These are phyloP conservation scores for Ernsta delagoae DNA, from an alignment of 2,888 invertebrate genomes.

Conservation along the genomic window DNA sequence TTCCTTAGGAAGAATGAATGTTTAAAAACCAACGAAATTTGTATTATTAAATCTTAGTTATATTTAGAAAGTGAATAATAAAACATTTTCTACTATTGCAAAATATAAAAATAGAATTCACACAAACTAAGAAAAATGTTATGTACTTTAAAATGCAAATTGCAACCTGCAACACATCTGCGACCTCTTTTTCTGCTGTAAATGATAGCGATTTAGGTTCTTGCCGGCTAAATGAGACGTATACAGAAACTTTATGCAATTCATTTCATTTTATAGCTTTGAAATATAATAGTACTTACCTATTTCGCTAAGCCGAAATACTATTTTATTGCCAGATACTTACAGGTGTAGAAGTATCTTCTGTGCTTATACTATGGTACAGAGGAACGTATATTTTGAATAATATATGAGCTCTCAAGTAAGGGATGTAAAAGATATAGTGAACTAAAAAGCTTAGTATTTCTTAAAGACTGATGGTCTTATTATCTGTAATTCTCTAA, in stretches of 20 bases:
- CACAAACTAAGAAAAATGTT: background rate
- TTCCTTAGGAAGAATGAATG: too few relatives aligned
- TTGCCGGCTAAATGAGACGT: background rate
- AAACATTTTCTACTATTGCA: background rate
- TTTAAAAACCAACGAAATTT: background rate
- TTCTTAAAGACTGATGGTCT: too few relatives aligned
- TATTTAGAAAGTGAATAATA: background rate
- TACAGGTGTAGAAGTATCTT: too few relatives aligned
- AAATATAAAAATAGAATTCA: background rate
- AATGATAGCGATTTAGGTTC: slow-evolving; percentile 4
- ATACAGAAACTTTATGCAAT: slow-evolving; percentile 1
- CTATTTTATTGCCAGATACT: too few relatives aligned
- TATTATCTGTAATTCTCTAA: too few relatives aligned
- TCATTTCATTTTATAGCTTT: background rate
- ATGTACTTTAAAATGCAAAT: background rate
- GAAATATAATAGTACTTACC: too few relatives aligned
- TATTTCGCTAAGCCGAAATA: too few relatives aligned
- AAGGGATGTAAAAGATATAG: too few relatives aligned
- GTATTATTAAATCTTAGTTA: background rate
- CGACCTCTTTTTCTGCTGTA: slow-evolving; percentile 7
- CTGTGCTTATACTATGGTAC: too few relatives aligned
- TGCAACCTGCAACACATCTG: background rate
- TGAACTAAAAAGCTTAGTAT: too few relatives aligned
- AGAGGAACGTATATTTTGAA: too few relatives aligned
- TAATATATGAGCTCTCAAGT: too few relatives aligned